These are phyloP conservation scores for Willisornis vidua DNA, from an alignment of 2,113 vertebrate genomes.

Conservation along the genomic window DNA sequence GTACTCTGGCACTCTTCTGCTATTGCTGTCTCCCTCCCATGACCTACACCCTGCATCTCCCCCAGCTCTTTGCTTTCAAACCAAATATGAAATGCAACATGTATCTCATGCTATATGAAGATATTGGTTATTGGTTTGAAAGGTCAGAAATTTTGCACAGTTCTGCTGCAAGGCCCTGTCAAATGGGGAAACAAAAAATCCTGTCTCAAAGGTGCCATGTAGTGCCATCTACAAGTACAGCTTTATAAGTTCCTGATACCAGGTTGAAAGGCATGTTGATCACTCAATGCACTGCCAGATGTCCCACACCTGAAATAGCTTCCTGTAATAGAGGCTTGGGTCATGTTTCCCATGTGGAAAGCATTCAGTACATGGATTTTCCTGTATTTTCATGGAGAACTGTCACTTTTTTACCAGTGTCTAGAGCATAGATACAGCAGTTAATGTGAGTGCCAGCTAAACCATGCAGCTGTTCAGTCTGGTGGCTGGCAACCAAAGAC, in stretches of 20 bases:
- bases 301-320: not conserved
- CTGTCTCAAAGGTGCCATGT: rapidly evolving
- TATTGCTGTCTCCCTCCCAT: rapidly evolving
- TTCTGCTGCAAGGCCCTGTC: not conserved
- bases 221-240: not conserved
- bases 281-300: not conserved
- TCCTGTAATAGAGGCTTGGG: not conserved
- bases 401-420: not conserved
- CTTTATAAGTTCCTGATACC: not conserved
- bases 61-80: rapidly evolving
- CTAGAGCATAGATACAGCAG: not conserved
- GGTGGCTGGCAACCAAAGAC: not conserved
- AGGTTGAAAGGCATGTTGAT: not conserved
- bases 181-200: not conserved
- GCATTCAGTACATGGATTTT: not conserved
- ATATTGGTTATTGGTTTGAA: not conserved
- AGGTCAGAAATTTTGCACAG: not conserved
- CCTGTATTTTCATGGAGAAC: not conserved
- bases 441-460: not conserved
- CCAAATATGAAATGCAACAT: not conserved
- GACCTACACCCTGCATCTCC: not conserved
- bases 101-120: not conserved
- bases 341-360: not conserved
- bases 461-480: not conserved
- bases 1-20: not conserved